phyloP scores from a whole-genome alignment of 2,888 invertebrate genomes.

The Drosophila aldrichi region DNA sequence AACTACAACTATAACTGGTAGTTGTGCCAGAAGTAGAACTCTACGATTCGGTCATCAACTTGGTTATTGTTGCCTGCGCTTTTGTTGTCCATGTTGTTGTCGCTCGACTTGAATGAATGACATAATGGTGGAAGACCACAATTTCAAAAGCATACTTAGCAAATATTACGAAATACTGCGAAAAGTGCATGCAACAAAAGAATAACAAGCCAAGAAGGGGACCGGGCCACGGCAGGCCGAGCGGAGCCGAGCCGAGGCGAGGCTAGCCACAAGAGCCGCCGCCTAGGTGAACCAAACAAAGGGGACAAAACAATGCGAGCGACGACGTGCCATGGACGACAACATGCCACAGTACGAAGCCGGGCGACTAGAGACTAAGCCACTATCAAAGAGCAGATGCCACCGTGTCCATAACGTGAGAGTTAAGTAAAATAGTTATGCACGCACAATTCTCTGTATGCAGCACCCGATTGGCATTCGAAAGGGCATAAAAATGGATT shows the following conservation, averaged over 20 bases:
- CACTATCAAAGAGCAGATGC: slow-evolving; percentile 26
- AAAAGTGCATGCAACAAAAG: slow-evolving; percentile 80
- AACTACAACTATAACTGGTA: slow-evolving; percentile 35
- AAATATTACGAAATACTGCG: slow-evolving; percentile 79
- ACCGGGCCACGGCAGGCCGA: background rate
- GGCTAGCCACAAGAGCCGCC: slow-evolving; percentile 44
- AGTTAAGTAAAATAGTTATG: slow-evolving; percentile 1
- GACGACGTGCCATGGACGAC: slow-evolving; percentile 68
- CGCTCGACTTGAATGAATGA: slow-evolving; percentile 69
- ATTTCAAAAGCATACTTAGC: slow-evolving; percentile 79
- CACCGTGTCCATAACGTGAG: slow-evolving; percentile 44
- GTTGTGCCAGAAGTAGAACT: slow-evolving; percentile 51
- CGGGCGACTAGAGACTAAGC: slow-evolving; percentile 8
- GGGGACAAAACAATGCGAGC: slow-evolving; percentile 66
- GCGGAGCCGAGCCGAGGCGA: slow-evolving; percentile 5
- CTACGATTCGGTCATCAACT: slow-evolving; percentile 58
- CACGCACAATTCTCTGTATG: background rate
- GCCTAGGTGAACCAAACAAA: slow-evolving; percentile 73
- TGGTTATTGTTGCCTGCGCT: slow-evolving; percentile 46
- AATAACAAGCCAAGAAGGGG: slow-evolving; percentile 51
- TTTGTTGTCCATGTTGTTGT: slow-evolving; percentile 58
- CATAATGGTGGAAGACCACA: slow-evolving; percentile 81
- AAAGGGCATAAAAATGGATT: background rate
- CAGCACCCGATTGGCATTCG: background rate
- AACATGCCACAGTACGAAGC: slow-evolving; percentile 44